phyloP scores from a whole-genome alignment of 2,797 vertebrate genomes.

The Phalloptychus januarius region DNA sequence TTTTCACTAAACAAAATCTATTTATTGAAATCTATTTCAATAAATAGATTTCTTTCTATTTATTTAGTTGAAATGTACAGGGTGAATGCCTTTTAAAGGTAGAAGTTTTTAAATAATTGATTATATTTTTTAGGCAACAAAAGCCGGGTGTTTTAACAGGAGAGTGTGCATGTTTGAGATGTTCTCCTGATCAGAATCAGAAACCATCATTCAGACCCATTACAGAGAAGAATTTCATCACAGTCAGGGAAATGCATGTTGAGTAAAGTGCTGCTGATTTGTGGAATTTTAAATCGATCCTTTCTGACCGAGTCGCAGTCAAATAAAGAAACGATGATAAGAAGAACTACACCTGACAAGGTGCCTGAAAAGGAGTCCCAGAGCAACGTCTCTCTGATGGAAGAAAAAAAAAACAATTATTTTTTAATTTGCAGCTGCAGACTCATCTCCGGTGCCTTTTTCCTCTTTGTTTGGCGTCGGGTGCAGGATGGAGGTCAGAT shows the following conservation, averaged over 20 bases:
- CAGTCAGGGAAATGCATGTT: constrained; percentile 40
- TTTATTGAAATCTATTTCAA: too few species aligned
- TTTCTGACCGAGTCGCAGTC: constrained; percentile 47
- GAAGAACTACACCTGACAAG: constrained; percentile 33
- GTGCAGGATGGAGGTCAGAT: constrained; percentile 20
- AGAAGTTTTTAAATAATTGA: not conserved
- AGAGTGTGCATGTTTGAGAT: not conserved
- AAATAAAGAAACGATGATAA: constrained; percentile 29
- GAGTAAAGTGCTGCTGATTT: constrained; percentile 78
- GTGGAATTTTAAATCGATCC: constrained; percentile 65
- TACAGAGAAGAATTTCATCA: constrained; percentile 33
- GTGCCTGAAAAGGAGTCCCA: constrained; percentile 25
- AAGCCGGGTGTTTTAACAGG: not conserved
- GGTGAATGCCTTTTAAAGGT: not conserved
- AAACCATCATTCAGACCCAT: constrained; percentile 63
- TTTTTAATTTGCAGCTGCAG: constrained; percentile 25
- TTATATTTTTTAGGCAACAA: not conserved
- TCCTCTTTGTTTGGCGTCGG: constrained; percentile 35
- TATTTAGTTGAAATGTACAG: not conserved
- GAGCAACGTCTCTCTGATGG: constrained; percentile 23
- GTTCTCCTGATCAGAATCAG: constrained; percentile 14
- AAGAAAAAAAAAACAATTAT: constrained; percentile 19
- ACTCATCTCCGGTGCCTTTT: constrained; percentile 16
- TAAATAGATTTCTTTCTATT: not conserved
- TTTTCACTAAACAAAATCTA: too few species aligned